phyloP scores from a whole-genome alignment of 2,113 vertebrate species.

The Scalopus aquaticus region DNA sequence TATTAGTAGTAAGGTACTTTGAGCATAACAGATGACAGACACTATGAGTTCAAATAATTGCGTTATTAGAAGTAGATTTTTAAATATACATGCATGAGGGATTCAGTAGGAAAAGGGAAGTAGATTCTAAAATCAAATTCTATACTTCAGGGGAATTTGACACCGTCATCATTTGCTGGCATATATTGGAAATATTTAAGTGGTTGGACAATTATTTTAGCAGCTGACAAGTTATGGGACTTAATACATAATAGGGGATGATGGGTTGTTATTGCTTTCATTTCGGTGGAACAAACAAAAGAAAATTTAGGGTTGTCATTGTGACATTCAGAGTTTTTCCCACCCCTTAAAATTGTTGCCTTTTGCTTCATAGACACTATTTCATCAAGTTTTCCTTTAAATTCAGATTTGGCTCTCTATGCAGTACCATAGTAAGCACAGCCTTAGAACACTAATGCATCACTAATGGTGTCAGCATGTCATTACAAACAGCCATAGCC shows the following conservation, averaged over 20 bases:
- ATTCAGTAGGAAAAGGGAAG: constrained; percentile 24
- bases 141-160: constrained; percentile 48
- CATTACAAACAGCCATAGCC: not conserved
- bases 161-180: constrained; percentile 31
- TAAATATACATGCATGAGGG: constrained; percentile 48
- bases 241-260: constrained; percentile 31
- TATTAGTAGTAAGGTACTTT: constrained; percentile 58
- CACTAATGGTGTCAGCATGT: not conserved
- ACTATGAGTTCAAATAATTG: constrained; percentile 54
- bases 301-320: constrained; percentile 63
- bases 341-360: constrained; percentile 54
- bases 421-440: not conserved
- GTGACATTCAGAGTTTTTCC: not conserved
- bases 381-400: constrained; percentile 53
- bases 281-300: constrained; percentile 52
- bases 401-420: constrained; percentile 3
- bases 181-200: constrained; percentile 68
- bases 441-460: not conserved
- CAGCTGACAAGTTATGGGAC: constrained; percentile 52
- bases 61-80: constrained; percentile 36
- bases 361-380: not conserved
- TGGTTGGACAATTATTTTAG: constrained; percentile 32
- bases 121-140: constrained; percentile 58
- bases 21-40: constrained; percentile 57
- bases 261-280: constrained; percentile 50